Conservation (phyloP, 2,113 vertebrate species). For the Corythoichthys intestinalis region DNA sequence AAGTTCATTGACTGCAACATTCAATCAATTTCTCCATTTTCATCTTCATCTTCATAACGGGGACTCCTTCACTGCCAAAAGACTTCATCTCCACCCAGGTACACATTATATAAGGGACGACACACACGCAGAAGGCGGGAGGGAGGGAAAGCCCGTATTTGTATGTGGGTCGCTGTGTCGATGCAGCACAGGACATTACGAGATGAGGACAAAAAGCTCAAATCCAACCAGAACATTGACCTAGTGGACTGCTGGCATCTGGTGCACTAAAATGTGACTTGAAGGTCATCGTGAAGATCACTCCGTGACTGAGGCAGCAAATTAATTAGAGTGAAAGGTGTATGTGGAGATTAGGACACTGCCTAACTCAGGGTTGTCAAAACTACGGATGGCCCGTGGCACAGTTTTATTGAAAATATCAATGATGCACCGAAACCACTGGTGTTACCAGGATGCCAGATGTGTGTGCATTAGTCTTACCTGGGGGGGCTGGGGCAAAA, state of each 20-base stretch:
- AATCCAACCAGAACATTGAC: not conserved
- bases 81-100: not conserved
- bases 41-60: not conserved
- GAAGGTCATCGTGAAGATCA: no score
- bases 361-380: no score
- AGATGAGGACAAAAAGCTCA: conserved; percentile 5
- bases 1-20: not conserved
- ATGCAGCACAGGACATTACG: conserved; percentile 8
- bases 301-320: no score
- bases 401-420: no score
- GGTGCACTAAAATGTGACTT: not conserved
- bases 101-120: not conserved
- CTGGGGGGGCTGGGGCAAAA: no score
- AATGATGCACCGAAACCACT: no score
- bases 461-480: no score
- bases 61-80: not conserved
- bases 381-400: no score
- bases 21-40: not conserved
- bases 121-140: not conserved
- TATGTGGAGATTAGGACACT: no score
- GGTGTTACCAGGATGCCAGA: no score
- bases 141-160: not conserved
- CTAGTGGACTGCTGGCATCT: not conserved
- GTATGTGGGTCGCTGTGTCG: not conserved
- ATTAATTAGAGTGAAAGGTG: no score